These are phyloP conservation scores for Folsomia manolachei DNA, from an alignment of 2,888 invertebrate genomes.

Conservation along the genomic window DNA sequence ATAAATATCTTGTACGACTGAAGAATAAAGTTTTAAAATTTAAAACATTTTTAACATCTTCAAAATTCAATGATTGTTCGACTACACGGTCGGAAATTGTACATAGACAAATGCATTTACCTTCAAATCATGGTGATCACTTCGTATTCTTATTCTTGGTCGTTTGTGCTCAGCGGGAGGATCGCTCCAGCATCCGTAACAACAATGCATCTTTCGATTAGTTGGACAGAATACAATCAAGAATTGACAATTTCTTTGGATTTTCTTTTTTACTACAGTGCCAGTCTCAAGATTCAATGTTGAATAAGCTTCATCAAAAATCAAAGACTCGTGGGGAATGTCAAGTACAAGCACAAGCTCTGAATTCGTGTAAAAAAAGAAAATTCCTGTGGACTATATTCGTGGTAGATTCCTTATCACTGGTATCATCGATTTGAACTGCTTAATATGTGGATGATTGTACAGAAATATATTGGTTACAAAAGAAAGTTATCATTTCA, in stretches of 20 bases:
- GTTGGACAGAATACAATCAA: neutral
- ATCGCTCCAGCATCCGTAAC: neutral
- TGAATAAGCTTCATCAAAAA: neutral
- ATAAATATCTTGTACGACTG: no score
- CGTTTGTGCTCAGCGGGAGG: constrained; percentile 2
- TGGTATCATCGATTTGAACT: no score
- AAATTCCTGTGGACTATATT: no score
- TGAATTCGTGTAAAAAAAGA: neutral
- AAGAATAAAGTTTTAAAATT: no score
- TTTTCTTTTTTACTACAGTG: no score
- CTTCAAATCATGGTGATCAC: neutral
- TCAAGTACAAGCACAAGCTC: no score
- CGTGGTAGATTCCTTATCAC: no score
- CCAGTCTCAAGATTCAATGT: no score
- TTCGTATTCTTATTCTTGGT: neutral
- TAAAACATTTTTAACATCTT: neutral
- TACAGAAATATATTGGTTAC: no score
- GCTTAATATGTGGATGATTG: no score
- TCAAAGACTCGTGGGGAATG: neutral
- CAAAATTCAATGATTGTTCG: neutral
- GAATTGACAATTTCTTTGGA: neutral
- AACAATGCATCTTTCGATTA: constrained; percentile 1
- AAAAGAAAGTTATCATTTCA: no score
- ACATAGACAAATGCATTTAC: neutral
- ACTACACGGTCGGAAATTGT: no score